Base-by-base conservation (phyloP, 2,797 vertebrate species). In the Callimico goeldii region DNA sequence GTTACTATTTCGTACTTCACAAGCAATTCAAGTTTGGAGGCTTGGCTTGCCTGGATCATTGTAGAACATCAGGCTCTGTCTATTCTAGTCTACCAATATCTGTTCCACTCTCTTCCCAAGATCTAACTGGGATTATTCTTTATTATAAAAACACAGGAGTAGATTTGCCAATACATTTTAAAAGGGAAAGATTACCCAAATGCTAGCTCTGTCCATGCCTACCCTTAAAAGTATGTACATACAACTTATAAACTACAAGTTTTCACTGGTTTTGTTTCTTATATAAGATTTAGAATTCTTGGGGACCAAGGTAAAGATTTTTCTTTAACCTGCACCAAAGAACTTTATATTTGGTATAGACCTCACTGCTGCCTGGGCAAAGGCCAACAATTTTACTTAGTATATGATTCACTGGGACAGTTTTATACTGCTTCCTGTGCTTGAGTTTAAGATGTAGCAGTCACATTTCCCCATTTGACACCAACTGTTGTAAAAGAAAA, bases 191-290 rank as follows among this genome's bases (percentile, higher is more conserved):
- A 46, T 93, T 72, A 52, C 24, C 67, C 48, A 90, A 33, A 46
- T 87, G 4, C 61, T 52, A 7, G 13, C 24, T 91, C 57, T 55
- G 12, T 50, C 48, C 22, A 30, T 84, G 80, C 48, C 67, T 64
- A 36, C 55, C 58, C 14, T 89, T 95, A 73, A n/a, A 81, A 73
- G 43, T 67, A 58, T 39, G 46, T 86, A 75, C 26, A 22, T 83
- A 82, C 55, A 92, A 46, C 46, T 80, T 81, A 55, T 33, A 64
- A 91, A 83, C 1, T n/a, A 10, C 13, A 75, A 8, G 1, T 91
- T 77, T 96, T 88, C 19, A 77, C n/a, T 90, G 20, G 22, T 83
- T 95, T 93, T 52, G 58, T 93, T 82, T 91, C 52, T 94, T 80
- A 50, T 39, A 5, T 17, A 83, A 55, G 41, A 93, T 75, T 89